Evolutionary conservation across 2,797 vertebrate species (phyloP), one percentile per base, ranked within the genome.

Genomic region (Sebastes itinus): DNA sequence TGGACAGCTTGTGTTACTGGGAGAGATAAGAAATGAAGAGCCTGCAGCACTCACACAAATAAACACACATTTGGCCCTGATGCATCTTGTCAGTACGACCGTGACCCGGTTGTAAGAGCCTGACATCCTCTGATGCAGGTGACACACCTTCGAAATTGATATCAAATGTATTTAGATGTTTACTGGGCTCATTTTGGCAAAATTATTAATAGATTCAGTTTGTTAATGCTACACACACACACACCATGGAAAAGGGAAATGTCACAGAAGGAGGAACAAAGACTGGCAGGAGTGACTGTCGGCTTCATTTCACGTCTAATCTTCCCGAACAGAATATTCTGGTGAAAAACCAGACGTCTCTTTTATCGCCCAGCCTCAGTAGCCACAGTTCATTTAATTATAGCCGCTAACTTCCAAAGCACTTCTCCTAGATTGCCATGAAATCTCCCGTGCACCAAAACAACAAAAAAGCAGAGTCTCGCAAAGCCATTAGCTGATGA

Each of bases 401-500:
- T 49, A 73, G 72, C 73, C 58, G 20, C 30, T 7, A 67, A 87
- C 81, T 85, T 70, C 18, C 23, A 38, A 77, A 78, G 79, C 78
- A 56, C 79, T 81, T 79, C 77, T 81, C 55, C 61, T 8, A 13
- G 70, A 81, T 81, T 84, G 75, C 70, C 12, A 3, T 49, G 14
- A 69, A 82, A 59, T 69, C 86, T 61, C 52, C 25, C 1, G 13
- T 20, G 14, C 16, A 16, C 59, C 14, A 13, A 56, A 79, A 80
- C 52, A 70, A 76, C 42, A 75, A 75, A 76, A 76, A 76, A 81
- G 72, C 16, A 82, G 80, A 88, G 28, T 30, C 70, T 72, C 72
- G 4, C 35, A 4, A 3, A 33, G 72, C 84, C 86, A 89, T 92
- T 88, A 88, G 82, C 72, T 80, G 86, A 92, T 88, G 87, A 87